These are phyloP conservation scores for Cryptocheilus praepositus DNA, from an alignment of 2,888 invertebrate species.

Conservation along the genomic window DNA sequence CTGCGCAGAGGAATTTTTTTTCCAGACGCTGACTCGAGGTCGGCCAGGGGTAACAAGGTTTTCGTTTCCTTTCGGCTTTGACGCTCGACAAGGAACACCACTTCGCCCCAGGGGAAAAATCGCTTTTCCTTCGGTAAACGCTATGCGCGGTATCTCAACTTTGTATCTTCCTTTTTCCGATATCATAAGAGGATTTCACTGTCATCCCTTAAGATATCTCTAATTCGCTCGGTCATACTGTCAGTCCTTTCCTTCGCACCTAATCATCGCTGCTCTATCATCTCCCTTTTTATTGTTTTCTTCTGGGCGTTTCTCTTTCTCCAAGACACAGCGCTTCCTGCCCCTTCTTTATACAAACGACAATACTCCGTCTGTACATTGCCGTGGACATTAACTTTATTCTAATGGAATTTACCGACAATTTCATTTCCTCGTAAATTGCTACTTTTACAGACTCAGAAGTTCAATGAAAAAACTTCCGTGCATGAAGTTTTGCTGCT, in stretches of 20 bases:
- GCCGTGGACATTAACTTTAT: too few species aligned
- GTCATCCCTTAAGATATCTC: not conserved
- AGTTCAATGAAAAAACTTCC: too few species aligned
- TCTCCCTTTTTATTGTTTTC: not conserved
- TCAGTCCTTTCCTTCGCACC: not conserved
- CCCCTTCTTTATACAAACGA: not conserved
- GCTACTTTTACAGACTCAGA: too few species aligned
- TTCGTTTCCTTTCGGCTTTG: conserved; percentile 6
- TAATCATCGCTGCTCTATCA: not conserved
- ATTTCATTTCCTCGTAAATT: too few species aligned
- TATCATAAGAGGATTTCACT: conserved; percentile 5
- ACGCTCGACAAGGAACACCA: not conserved
- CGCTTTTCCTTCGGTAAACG: conserved; percentile 1
- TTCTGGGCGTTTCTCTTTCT: not conserved
- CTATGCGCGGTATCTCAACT: not conserved
- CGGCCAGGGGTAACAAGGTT: conserved; percentile 2
- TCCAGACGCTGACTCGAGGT: too few species aligned
- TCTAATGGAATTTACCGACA: too few species aligned
- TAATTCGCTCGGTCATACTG: not conserved
- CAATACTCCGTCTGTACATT: too few species aligned
- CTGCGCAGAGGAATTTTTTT: too few species aligned
- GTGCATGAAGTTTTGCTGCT: too few species aligned
- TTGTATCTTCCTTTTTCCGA: not conserved
- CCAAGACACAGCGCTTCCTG: not conserved
- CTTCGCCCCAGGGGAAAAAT: conserved; percentile 1